Base-by-base conservation (phyloP, 2,113 vertebrate species). In the Dipodomys ordii region DNA sequence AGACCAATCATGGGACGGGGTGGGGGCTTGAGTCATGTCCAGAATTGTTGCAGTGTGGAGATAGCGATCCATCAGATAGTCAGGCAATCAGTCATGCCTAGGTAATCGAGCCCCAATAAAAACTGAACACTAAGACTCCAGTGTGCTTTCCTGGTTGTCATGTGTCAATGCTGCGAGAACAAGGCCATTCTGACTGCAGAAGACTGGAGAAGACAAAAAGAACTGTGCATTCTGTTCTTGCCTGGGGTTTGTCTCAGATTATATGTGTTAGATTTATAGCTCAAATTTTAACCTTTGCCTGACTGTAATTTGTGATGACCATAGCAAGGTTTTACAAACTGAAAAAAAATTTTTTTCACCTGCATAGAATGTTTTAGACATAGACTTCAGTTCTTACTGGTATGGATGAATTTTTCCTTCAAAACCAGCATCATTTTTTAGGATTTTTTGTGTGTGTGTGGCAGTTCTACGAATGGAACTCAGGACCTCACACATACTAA, bases 291-390 rank as follows among this genome's bases (percentile, higher is more conserved):
- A 44, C 32, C 49, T 39, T 35, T 39, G 25, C 35, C 20, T 76
- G 18, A 79, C 49, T 67, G 71, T 71, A 76, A 80, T 53, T 22
- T 44, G 72, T 25, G 46, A 69, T 67, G 28, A 39, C 67, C 60
- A 57, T 32, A n/a, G 53, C 28, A 30, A 49, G n/a, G 11, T 72
- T 88, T 82, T 30, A 53, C 27, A 73, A 64, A 84, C 23, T 83
- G 25, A 83, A 90, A 94, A 86, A 46, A 6, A 6, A 11, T 86
- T 74, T 35, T 93, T 64, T 10, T 90, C 35, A 9, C 73, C 73
- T 79, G 90, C 81, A 67, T 64, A 53, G 4, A 81, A 57, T 46
- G 35, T 23, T 80, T 92, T 68, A 83, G 44, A 72, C 32, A 82
- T 83, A 84, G 18, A n/a, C 25, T 68, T 20, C 11, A 30, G 39